phyloP scores from a whole-genome alignment of 2,888 invertebrate species.

The Auanema freiburgensis region DNA sequence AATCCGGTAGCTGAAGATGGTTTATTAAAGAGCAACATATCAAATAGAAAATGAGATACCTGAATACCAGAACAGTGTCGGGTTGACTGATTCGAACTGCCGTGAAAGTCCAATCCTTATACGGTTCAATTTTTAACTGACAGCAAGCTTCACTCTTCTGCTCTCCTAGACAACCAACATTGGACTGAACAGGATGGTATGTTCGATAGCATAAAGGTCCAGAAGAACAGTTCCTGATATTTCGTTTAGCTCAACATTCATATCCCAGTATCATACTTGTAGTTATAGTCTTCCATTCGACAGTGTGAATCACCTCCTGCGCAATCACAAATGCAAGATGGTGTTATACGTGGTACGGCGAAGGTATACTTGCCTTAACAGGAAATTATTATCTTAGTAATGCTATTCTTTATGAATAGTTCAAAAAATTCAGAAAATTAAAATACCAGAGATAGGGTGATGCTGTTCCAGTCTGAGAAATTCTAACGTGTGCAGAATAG shows the following conservation, averaged over 20 bases:
- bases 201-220: slow-evolving; percentile 53
- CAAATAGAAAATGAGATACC: slow-evolving; percentile 21
- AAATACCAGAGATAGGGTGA: slow-evolving; percentile 40
- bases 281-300: slow-evolving; percentile 47
- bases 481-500: slow-evolving; percentile 36
- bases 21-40: neutral
- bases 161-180: slow-evolving; percentile 40
- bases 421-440: neutral
- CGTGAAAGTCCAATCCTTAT: slow-evolving; percentile 46
- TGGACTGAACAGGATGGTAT: slow-evolving; percentile 44
- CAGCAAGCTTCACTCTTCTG: slow-evolving; percentile 50
- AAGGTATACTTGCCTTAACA: slow-evolving; percentile 29
- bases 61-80: slow-evolving; percentile 40
- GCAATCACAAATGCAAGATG: slow-evolving; percentile 41
- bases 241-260: no score
- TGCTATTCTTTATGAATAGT: neutral
- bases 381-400: neutral
- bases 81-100: slow-evolving; percentile 48
- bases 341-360: slow-evolving; percentile 24
- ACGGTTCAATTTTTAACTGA: slow-evolving; percentile 50
- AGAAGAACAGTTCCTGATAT: slow-evolving; percentile 40
- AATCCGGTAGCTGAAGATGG: neutral
- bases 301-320: slow-evolving; percentile 49
- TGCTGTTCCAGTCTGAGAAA: slow-evolving; percentile 50
- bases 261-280: slow-evolving; percentile 24